These are phyloP conservation scores for Colossoma macropomum DNA, from an alignment of 2,113 vertebrate genomes.

Conservation along the genomic window DNA sequence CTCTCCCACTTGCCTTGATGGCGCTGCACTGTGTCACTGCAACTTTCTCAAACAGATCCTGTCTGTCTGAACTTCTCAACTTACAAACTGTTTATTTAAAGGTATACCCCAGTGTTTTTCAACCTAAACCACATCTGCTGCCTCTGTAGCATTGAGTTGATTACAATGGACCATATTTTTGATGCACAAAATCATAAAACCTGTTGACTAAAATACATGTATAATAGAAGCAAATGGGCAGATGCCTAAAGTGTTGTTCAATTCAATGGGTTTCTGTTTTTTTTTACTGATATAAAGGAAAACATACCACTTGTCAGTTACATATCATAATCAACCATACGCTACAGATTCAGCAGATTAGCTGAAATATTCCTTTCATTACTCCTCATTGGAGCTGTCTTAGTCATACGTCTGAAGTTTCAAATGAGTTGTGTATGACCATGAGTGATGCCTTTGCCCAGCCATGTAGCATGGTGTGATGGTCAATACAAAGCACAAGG, in stretches of 20 bases:
- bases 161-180: background rate
- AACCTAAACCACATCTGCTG: background rate
- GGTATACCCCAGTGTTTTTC: background rate
- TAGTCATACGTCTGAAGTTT: background rate
- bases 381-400: background rate
- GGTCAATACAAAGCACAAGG: background rate
- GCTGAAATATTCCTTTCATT: conserved; percentile 26
- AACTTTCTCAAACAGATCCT: conserved; percentile 25
- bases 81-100: conserved; percentile 26
- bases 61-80: conserved; percentile 3
- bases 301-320: background rate
- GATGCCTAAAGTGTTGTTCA: too few species aligned
- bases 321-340: background rate
- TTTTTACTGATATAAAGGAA: too few species aligned
- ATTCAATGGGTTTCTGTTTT: too few species aligned
- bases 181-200: too few species aligned
- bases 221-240: too few species aligned
- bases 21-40: conserved; percentile 23
- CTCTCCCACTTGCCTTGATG: conserved; percentile 9
- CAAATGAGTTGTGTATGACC: background rate
- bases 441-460: background rate
- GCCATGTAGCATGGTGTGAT: background rate
- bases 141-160: background rate
- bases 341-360: background rate
- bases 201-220: too few species aligned